Conservation (phyloP, 2,888 invertebrate genomes). For the Polymixis lichenea region DNA sequence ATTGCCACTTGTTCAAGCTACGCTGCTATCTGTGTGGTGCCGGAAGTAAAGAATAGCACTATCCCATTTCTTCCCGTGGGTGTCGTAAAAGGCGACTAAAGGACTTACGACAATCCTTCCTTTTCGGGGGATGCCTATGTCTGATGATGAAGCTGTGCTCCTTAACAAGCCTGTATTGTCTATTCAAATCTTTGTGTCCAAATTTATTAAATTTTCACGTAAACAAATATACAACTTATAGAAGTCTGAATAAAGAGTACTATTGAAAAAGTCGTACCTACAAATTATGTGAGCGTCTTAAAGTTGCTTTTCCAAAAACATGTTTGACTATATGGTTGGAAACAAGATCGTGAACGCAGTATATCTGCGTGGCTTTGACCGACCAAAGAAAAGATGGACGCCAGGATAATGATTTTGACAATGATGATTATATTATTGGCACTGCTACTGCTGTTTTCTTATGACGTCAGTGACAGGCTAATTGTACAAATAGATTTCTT, state of each 20-base stretch:
- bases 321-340: background rate
- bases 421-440: background rate
- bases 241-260: too few species aligned
- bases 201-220: background rate
- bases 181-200: background rate
- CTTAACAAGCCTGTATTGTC: background rate
- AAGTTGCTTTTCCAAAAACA: background rate
- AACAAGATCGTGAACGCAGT: background rate
- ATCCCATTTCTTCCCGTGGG: too few species aligned
- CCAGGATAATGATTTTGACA: background rate
- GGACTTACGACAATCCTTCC: too few species aligned
- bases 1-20: background rate
- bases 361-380: background rate
- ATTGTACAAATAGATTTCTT: too few species aligned
- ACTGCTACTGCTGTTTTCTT: background rate
- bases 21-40: too few species aligned
- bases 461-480: background rate
- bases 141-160: background rate
- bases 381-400: background rate
- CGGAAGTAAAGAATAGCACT: too few species aligned
- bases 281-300: too few species aligned
- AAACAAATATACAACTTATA: too few species aligned
- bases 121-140: too few species aligned
- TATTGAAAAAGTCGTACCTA: too few species aligned
- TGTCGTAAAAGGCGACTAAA: too few species aligned